Evolutionary conservation across 2,797 vertebrate genomes (phyloP).

Genomic region (Eulemur mongoz): DNA sequence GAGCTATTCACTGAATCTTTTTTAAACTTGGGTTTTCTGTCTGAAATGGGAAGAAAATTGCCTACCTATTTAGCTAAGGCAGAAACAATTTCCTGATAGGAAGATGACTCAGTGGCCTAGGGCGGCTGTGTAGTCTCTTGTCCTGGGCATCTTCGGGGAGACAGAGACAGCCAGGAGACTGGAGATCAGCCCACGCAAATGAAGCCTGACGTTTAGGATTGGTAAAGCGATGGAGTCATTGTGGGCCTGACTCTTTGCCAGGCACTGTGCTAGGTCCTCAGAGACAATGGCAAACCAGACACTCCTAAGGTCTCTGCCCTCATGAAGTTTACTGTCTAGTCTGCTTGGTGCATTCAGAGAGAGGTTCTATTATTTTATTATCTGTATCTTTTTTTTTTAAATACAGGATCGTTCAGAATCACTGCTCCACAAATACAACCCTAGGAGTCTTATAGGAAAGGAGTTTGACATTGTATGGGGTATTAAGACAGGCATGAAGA

Average conservation of each 20-base stretch:
- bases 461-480: not conserved
- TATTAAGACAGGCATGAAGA: not conserved
- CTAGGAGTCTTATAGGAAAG: not conserved
- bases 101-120: constrained; percentile 64
- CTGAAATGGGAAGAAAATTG: constrained; percentile 68
- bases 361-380: not conserved
- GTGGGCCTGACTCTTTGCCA: not conserved
- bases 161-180: not conserved
- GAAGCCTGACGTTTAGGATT: constrained; percentile 40
- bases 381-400: not conserved
- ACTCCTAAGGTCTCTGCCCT: not conserved
- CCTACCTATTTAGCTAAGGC: constrained; percentile 69
- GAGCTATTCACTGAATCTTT: constrained; percentile 56
- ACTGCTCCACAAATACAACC: not conserved
- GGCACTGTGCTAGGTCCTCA: not conserved
- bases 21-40: constrained; percentile 57
- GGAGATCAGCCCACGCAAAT: not conserved
- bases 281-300: not conserved
- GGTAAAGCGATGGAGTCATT: not conserved
- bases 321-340: not conserved
- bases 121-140: not conserved
- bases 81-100: constrained; percentile 72
- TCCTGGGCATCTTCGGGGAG: constrained; percentile 45
- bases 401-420: not conserved
- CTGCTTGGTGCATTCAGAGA: not conserved